A percentile compares a stretch with the other conserved stretches of the same genome.
These are phyloP conservation scores for Propithecus perrieri DNA, from an alignment of 2,797 vertebrate genomes.

Conservation along the genomic window DNA sequence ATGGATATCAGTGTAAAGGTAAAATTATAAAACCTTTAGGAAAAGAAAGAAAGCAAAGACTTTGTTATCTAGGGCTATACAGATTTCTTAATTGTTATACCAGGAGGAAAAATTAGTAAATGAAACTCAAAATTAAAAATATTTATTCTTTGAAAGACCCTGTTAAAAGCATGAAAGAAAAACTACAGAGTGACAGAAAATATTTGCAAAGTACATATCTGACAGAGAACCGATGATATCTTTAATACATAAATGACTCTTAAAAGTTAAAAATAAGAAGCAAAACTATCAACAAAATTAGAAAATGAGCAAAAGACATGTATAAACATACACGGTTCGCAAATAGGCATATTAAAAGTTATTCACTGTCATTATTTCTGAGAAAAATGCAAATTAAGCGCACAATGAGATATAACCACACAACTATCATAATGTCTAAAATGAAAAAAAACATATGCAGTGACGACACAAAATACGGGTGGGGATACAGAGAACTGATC, in stretches of 20 bases:
- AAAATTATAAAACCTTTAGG: not conserved
- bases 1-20: not conserved
- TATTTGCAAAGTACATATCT: not conserved
- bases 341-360: not conserved
- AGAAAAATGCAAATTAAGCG: not conserved
- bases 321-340: not conserved
- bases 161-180: not conserved
- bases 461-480: not conserved
- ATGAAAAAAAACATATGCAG: not conserved
- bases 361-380: not conserved
- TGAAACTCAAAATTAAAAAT: not conserved
- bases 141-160: not conserved
- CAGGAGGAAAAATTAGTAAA: not conserved
- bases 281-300: not conserved
- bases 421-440: not conserved
- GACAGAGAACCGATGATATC: not conserved
- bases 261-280: not conserved
- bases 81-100: not conserved
- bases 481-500: not conserved
- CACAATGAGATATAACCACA: not conserved
- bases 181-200: not conserved
- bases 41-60: not conserved
- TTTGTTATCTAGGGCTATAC: not conserved
- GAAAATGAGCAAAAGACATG: not conserved
- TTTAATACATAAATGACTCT: not conserved